Evolutionary conservation across 2,888 invertebrate genomes (phyloP).

Genomic region (Ormia ochracea): DNA sequence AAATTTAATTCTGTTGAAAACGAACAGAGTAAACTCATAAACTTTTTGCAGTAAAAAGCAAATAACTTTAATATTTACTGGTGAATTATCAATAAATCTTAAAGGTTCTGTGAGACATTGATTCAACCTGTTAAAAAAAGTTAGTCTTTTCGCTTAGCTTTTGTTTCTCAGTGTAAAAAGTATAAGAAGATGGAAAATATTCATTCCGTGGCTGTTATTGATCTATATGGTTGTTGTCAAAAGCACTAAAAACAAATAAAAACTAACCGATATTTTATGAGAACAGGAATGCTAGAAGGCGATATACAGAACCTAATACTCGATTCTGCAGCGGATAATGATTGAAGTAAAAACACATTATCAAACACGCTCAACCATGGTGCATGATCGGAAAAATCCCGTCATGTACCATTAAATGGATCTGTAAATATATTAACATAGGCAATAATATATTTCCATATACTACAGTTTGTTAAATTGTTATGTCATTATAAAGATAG

Average conservation of each 20-base stretch:
- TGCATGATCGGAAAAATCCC: too few relatives aligned
- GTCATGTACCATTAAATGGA: too few relatives aligned
- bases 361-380: neutral
- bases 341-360: neutral
- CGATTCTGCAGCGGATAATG: slow-evolving; percentile 2
- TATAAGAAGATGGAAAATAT: neutral
- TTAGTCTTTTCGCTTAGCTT: too few relatives aligned
- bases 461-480: too few relatives aligned
- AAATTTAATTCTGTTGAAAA: slow-evolving; percentile 1
- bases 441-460: too few relatives aligned
- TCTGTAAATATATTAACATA: too few relatives aligned
- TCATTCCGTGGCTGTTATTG: neutral
- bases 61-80: slow-evolving; percentile 28
- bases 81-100: slow-evolving; percentile 26
- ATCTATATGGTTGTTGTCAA: slow-evolving; percentile 44
- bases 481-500: too few relatives aligned
- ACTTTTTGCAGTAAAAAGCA: neutral
- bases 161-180: too few relatives aligned
- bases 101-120: too few relatives aligned
- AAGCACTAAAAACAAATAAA: slow-evolving; percentile 46
- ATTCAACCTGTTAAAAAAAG: too few relatives aligned
- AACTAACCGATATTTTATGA: slow-evolving; percentile 11
- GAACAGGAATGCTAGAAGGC: neutral
- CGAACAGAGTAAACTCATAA: slow-evolving; percentile 25
- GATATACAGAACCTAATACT: neutral